Percentiles rank a stretch among this genome's conserved stretches.
Conservation (phyloP, 2,113 vertebrate genomes). For the Lepisosteus osseus region DNA sequence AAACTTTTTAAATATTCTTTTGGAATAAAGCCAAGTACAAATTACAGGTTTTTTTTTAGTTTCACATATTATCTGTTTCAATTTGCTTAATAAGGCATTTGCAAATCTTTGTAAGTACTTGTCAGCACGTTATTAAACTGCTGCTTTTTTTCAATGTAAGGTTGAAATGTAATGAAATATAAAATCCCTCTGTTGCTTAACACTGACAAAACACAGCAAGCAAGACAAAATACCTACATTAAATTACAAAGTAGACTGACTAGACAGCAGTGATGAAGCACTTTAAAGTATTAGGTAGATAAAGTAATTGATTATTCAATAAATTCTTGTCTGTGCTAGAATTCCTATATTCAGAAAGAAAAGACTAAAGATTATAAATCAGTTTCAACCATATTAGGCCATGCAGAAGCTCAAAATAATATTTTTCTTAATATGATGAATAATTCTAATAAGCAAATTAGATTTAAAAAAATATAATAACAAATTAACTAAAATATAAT, state of each 20-base stretch:
- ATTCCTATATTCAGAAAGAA: constrained; percentile 50
- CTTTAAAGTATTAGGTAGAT: constrained; percentile 79
- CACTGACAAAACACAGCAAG: constrained; percentile 31
- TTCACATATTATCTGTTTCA: too few relatives aligned
- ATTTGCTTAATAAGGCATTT: too few relatives aligned
- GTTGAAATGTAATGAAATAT: constrained; percentile 26
- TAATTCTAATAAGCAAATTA: not conserved
- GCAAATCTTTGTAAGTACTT: too few relatives aligned
- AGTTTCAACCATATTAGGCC: constrained; percentile 48
- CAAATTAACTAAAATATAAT: too few relatives aligned
- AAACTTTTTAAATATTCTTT: too few relatives aligned
- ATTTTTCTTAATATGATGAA: constrained; percentile 15
- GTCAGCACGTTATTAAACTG: constrained; percentile 26
- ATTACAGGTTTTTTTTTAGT: too few relatives aligned
- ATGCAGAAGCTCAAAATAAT: constrained; percentile 45
- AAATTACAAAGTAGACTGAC: constrained; percentile 72
- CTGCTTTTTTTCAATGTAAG: constrained; percentile 20
- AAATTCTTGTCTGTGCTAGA: constrained; percentile 71
- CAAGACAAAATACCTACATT: constrained; percentile 57
- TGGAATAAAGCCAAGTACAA: too few relatives aligned
- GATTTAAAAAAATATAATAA: too few relatives aligned
- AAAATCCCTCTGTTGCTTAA: constrained; percentile 41
- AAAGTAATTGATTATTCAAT: constrained; percentile 88
- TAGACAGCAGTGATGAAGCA: constrained; percentile 77
- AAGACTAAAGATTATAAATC: constrained; percentile 72